Conservation (phyloP, 2,888 invertebrate genomes). For the Drosophila histrio region DNA sequence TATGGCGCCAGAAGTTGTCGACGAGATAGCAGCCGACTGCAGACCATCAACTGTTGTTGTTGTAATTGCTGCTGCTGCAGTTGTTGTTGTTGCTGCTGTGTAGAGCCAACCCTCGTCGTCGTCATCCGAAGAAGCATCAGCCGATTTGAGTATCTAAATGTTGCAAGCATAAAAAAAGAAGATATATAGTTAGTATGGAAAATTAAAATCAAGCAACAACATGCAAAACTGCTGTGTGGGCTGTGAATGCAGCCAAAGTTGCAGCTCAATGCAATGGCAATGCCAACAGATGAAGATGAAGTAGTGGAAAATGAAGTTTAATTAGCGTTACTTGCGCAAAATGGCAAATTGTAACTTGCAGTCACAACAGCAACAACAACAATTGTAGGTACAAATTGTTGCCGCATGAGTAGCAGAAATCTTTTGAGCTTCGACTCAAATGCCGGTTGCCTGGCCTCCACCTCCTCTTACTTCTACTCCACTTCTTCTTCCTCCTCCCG, state of each 20-base stretch:
- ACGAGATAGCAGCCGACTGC: constrained; percentile 79
- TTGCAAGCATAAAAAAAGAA: constrained; percentile 19
- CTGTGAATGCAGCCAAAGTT: constrained; percentile 17
- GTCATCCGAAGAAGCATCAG: constrained; percentile 87
- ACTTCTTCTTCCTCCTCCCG: background rate
- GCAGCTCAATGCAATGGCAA: constrained; percentile 24
- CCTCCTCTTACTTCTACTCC: background rate
- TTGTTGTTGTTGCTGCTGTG: constrained; percentile 62
- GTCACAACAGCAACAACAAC: constrained; percentile 36
- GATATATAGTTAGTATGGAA: constrained; percentile 41
- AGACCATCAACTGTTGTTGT: constrained; percentile 68
- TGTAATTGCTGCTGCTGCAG: constrained; percentile 26
- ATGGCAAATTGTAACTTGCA: constrained; percentile 79
- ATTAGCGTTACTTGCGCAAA: constrained; percentile 82
- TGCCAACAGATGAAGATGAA: constrained; percentile 69
- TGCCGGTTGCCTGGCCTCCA: constrained; percentile 35
- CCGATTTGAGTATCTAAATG: constrained; percentile 82
- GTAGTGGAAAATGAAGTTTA: constrained; percentile 80
- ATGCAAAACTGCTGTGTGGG: constrained; percentile 50
- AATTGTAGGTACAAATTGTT: constrained; percentile 59
- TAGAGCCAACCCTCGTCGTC: constrained; percentile 85
- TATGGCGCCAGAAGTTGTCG: constrained; percentile 65
- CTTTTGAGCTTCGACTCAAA: constrained; percentile 48
- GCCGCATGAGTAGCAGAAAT: constrained; percentile 58
- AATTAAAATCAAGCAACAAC: constrained; percentile 53